Evolutionary conservation across 2,797 vertebrate genomes (phyloP).

Genomic region (Chiloscyllium punctatum): DNA sequence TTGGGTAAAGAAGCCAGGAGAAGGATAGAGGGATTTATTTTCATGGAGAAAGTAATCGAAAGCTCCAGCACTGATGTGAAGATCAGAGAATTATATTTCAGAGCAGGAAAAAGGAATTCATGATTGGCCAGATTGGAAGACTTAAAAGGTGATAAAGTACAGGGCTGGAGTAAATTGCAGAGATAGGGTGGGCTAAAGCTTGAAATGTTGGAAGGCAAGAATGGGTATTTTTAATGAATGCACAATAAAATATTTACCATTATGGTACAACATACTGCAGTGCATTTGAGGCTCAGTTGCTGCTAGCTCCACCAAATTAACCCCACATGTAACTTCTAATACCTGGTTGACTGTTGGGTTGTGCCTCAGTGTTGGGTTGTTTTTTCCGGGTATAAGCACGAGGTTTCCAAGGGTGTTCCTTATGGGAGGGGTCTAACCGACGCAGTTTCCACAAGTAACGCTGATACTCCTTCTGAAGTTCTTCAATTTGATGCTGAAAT

Average conservation of each 20-base stretch:
- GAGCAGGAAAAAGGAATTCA: background rate
- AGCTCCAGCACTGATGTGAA: background rate
- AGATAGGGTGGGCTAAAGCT: background rate
- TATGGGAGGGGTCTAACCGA: slow-evolving; percentile 60
- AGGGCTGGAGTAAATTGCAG: background rate
- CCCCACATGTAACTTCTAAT: background rate
- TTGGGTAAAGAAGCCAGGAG: background rate
- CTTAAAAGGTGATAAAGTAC: background rate
- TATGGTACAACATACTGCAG: background rate
- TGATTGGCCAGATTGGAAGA: background rate
- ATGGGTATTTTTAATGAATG: background rate
- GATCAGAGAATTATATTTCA: background rate
- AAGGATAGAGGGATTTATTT: background rate
- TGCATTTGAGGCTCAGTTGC: background rate
- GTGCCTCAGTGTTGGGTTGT: slow-evolving; percentile 30
- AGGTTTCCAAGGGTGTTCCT: slow-evolving; percentile 64
- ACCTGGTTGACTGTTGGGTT: slow-evolving; percentile 38
- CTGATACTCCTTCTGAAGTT: slow-evolving; percentile 64
- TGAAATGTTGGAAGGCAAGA: background rate
- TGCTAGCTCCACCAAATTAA: background rate
- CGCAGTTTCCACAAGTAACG: slow-evolving; percentile 60
- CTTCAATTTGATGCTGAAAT: slow-evolving; percentile 61
- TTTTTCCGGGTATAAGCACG: slow-evolving; percentile 63
- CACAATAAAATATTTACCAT: background rate
- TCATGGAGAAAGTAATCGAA: background rate